phyloP scores from a whole-genome alignment of 2,113 vertebrate genomes.

The Takifugu flavidus region DNA sequence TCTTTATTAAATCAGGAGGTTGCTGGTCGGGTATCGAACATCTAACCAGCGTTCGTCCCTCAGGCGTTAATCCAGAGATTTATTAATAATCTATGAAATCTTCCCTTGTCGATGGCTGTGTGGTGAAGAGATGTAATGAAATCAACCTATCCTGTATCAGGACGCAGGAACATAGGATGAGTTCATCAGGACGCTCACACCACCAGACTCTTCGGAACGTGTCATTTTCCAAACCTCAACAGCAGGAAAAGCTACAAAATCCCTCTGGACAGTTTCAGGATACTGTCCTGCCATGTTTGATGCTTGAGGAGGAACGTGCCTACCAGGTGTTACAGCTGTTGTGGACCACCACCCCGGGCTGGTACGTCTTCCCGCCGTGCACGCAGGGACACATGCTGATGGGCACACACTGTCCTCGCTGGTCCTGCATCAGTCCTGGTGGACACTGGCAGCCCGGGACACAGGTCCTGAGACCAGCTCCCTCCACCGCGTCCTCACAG shows the following conservation, averaged over 20 bases:
- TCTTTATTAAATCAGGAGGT: neutral
- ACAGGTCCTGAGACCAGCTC: constrained; percentile 53
- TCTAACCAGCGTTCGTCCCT: no score
- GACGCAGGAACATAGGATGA: constrained; percentile 79
- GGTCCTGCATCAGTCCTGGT: constrained; percentile 76
- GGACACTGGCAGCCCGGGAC: constrained; percentile 87
- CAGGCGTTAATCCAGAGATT: no score
- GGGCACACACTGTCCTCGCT: constrained; percentile 81
- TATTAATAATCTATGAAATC: no score
- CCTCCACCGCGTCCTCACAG: constrained; percentile 55
- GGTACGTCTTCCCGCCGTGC: constrained; percentile 59
- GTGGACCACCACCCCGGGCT: constrained; percentile 61
- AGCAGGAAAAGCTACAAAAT: neutral
- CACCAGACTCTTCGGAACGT: constrained; percentile 34
- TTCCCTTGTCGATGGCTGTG: constrained; percentile 5
- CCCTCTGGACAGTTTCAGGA: no score
- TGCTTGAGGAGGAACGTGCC: constrained; percentile 14
- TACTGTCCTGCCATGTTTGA: neutral
- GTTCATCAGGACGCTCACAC: constrained; percentile 81
- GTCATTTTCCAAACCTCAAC: neutral
- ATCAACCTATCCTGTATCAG: constrained; percentile 82
- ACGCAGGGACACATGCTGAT: constrained; percentile 76
- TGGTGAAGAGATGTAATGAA: constrained; percentile 79
- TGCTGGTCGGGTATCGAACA: no score
- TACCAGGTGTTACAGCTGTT: constrained; percentile 84